These are phyloP conservation scores for Cynoglossus semilaevis DNA, from an alignment of 2,113 vertebrate genomes.

Conservation along the genomic window DNA sequence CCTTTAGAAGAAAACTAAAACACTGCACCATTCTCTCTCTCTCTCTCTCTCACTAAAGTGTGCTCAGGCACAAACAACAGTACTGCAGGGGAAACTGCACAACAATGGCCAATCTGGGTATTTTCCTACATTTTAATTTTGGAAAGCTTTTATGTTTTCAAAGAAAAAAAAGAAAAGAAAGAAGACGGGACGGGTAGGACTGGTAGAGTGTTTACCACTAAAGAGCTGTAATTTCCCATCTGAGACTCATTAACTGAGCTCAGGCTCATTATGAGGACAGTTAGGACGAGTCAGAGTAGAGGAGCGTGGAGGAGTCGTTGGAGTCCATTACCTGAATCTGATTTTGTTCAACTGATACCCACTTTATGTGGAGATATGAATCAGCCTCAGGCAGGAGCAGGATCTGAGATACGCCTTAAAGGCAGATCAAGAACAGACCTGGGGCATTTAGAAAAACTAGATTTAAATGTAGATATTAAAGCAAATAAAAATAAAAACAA, in stretches of 20 bases:
- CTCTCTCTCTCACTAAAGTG: conserved; percentile 26
- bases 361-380: conserved; percentile 5
- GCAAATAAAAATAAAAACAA: background rate
- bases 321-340: conserved; percentile 31
- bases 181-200: background rate
- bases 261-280: conserved; percentile 20
- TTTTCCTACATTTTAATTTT: background rate
- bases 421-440: too few species aligned
- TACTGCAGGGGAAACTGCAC: background rate
- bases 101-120: background rate
- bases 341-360: conserved; percentile 46
- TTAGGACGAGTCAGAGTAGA: conserved; percentile 16
- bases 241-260: conserved; percentile 9
- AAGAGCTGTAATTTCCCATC: background rate
- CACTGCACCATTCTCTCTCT: conserved; percentile 39
- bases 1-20: conserved; percentile 22
- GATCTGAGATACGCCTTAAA: background rate
- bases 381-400: conserved; percentile 7
- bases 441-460: too few species aligned
- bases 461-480: too few species aligned
- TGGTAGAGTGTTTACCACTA: background rate
- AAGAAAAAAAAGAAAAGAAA: background rate
- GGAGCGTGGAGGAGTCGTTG: conserved; percentile 20
- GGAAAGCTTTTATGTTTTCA: background rate
- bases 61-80: conserved; percentile 42